Conservation (phyloP, 2,888 invertebrate species). For the Beris morrisii region DNA sequence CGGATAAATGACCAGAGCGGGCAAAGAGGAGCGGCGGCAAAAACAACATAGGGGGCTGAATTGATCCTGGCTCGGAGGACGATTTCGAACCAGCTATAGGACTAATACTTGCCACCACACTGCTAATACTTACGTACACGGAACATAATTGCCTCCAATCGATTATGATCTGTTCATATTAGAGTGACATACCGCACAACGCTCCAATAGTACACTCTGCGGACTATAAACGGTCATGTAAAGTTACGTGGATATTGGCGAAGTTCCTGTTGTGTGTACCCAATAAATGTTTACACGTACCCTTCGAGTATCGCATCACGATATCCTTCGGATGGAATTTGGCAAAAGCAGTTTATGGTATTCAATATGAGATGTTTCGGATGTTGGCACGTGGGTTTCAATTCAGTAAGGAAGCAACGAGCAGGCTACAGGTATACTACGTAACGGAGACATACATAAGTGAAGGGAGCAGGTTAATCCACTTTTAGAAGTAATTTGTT, state of each 20-base stretch:
- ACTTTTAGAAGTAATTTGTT: too few species aligned
- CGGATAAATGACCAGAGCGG: too few species aligned
- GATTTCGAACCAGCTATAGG: too few species aligned
- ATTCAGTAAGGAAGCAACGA: too few species aligned
- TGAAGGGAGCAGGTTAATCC: too few species aligned
- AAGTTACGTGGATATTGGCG: conserved; percentile 22
- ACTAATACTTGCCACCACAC: too few species aligned
- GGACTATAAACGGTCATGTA: conserved; percentile 30
- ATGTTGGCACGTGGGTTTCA: conserved; percentile 2
- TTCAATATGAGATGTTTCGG: conserved; percentile 3
- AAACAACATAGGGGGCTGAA: too few species aligned
- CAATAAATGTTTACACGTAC: conserved; percentile 31
- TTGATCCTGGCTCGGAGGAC: too few species aligned
- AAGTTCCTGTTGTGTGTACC: conserved; percentile 30
- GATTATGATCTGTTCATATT: conserved; percentile 29
- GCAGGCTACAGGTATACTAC: too few species aligned
- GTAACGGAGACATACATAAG: too few species aligned
- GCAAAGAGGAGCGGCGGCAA: too few species aligned
- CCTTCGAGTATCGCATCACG: conserved; percentile 26
- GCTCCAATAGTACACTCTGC: conserved; percentile 24
- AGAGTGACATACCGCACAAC: conserved; percentile 25
- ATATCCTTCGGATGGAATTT: conserved; percentile 26
- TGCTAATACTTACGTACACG: neutral
- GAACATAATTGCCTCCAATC: conserved; percentile 28
- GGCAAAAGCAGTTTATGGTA: conserved; percentile 22